Percentiles rank a stretch among this genome's conserved stretches.
phyloP scores from a whole-genome alignment of 2,888 invertebrate genomes.

The Nemoura dubitans region DNA sequence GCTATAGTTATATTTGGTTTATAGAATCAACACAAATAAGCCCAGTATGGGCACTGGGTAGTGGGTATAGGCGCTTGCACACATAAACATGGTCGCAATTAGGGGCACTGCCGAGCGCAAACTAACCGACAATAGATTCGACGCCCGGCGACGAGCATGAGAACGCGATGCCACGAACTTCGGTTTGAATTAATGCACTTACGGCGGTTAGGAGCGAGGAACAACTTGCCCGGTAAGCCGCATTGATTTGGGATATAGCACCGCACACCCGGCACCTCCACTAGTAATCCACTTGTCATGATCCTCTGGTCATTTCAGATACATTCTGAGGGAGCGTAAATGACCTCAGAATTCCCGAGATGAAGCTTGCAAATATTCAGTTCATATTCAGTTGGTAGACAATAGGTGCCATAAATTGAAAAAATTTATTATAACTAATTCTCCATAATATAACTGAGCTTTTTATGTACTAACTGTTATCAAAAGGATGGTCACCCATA shows the following conservation, averaged over 20 bases:
- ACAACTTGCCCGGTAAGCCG: not conserved
- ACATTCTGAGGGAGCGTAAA: too few relatives aligned
- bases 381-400: too few relatives aligned
- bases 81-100: not conserved
- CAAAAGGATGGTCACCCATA: too few relatives aligned
- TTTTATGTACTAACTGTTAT: too few relatives aligned
- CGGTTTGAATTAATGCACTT: not conserved
- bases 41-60: not conserved
- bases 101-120: not conserved
- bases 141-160: not conserved
- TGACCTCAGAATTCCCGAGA: too few relatives aligned
- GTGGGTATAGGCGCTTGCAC: not conserved
- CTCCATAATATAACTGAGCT: too few relatives aligned
- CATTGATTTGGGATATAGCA: not conserved
- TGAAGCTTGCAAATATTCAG: too few relatives aligned
- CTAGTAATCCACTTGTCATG: too few relatives aligned
- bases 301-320: too few relatives aligned
- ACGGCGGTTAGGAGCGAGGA: not conserved
- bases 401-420: too few relatives aligned
- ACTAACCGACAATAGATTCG: not conserved
- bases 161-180: not conserved
- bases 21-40: slow-evolving; percentile 12
- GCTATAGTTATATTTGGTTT: not conserved
- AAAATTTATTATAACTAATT: too few relatives aligned
- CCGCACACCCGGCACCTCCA: not conserved